Evolutionary conservation across 1,140 invertebrate species (phyloP), one percentile per base, ranked within the genome.

Genomic region (Proctacanthus coquilletti): DNA sequence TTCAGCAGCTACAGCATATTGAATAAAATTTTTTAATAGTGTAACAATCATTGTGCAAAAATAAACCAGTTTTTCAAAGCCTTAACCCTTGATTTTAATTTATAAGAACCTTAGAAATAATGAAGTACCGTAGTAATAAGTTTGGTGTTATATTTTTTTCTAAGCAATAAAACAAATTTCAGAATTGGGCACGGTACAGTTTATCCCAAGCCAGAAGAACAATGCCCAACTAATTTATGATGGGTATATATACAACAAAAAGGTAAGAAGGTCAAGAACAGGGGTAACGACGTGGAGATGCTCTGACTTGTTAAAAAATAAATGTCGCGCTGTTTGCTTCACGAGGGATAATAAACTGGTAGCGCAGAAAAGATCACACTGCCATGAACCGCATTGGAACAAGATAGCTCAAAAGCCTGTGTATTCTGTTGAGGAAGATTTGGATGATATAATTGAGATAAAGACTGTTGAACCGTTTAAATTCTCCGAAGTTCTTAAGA

Each of bases 201-300:
- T 31, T 33, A 41, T 41, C 8, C 27, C 34, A 41, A 41, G 40
- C 34, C 40, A 41, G 18, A 41, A 41, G 35, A 37, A 36, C 21
- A 36, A 41, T 27, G 14, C 40, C 15, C 40, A 41, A 32, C 23
- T 41, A 17, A 35, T 41, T n/a, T 33, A 21, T 20, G 10, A 32
- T 3, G 40, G 40, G 3, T 41, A 32, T 32, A 37, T 41, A 14
- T 41, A 36, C 18, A 37, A 37, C 19, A 41, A 41, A 15, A 41
- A 41, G 33, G 20, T 36, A 25, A 37, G 34, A 3, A 25, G 21
- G 4, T 18, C 19, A 10, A n/a, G n/a, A n/a, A 41, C 32, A 14
- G 40, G 40, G 21, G 27, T 32, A 9, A 41, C 40, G 5, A 41
- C 34, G 19, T 41, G 40, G 40, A 17, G 40, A 17, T 41, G 40